These are phyloP conservation scores for Ametastegia equiseti DNA, from an alignment of 2,888 invertebrate species.

Conservation along the genomic window DNA sequence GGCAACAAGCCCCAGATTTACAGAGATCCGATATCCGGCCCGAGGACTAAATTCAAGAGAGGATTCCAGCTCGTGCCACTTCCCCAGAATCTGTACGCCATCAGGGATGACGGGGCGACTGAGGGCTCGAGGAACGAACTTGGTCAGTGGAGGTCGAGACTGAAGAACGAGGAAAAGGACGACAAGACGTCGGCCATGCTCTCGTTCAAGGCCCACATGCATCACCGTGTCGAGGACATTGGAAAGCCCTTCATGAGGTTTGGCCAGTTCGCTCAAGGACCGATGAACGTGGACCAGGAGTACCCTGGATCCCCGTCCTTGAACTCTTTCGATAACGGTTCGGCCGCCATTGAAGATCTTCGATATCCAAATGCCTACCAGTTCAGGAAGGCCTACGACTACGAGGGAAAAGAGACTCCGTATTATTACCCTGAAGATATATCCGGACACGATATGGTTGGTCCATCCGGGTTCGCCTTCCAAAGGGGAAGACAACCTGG, in stretches of 20 bases:
- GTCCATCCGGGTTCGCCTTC: not conserved
- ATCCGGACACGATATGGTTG: not conserved
- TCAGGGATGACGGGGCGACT: conserved; percentile 50
- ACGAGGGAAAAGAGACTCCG: not conserved
- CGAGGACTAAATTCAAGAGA: conserved; percentile 50
- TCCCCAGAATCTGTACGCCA: conserved; percentile 55
- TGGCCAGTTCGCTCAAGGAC: not conserved
- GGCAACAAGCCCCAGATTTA: not conserved
- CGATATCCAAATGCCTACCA: not conserved
- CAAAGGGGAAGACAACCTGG: not conserved
- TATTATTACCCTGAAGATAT: not conserved
- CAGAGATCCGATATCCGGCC: not conserved
- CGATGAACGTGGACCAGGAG: not conserved
- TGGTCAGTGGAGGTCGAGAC: conserved; percentile 24
- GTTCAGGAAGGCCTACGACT: not conserved
- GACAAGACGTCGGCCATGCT: conserved; percentile 56
- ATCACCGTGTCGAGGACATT: conserved; percentile 60
- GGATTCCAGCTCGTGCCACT: conserved; percentile 57
- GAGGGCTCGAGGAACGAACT: not conserved
- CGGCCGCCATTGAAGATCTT: not conserved
- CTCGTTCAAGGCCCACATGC: conserved; percentile 62
- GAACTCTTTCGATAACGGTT: not conserved
- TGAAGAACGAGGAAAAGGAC: conserved; percentile 34
- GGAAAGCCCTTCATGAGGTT: conserved; percentile 56
- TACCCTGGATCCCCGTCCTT: not conserved